Evolutionary conservation across 2,797 vertebrate genomes (phyloP).

Genomic region (Valencia hispanica): DNA sequence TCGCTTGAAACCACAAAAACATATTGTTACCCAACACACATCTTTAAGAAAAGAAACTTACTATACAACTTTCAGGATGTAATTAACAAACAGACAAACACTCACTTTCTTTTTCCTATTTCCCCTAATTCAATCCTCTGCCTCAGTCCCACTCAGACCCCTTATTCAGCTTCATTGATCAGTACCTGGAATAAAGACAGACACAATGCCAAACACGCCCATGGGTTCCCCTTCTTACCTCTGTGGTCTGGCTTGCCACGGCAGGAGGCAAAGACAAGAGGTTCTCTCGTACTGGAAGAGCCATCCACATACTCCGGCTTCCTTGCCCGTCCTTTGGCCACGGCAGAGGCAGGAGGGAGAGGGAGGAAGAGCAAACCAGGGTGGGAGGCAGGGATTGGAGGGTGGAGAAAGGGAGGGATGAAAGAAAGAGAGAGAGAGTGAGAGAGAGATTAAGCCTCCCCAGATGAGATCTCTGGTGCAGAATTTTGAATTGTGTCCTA

Average conservation of each 20-base stretch:
- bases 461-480: slow-evolving; percentile 80
- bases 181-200: slow-evolving; percentile 50
- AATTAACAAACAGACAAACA: slow-evolving; percentile 30
- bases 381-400: slow-evolving; percentile 56
- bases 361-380: slow-evolving; percentile 55
- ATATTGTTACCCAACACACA: slow-evolving; percentile 13
- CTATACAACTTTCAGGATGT: slow-evolving; percentile 19
- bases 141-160: slow-evolving; percentile 41
- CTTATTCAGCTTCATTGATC: slow-evolving; percentile 44
- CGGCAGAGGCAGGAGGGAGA: slow-evolving; percentile 62
- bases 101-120: slow-evolving; percentile 21
- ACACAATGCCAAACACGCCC: slow-evolving; percentile 44
- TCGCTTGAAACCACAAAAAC: slow-evolving; percentile 22
- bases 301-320: slow-evolving; percentile 92
- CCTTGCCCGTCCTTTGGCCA: slow-evolving; percentile 87
- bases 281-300: slow-evolving; percentile 85
- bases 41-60: slow-evolving; percentile 47
- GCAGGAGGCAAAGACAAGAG: slow-evolving; percentile 79
- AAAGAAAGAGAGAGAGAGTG: slow-evolving; percentile 62
- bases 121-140: slow-evolving; percentile 41
- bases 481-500: slow-evolving; percentile 76
- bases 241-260: slow-evolving; percentile 79
- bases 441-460: slow-evolving; percentile 73
- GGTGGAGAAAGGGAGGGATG: slow-evolving; percentile 70
- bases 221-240: slow-evolving; percentile 76